phyloP scores from a whole-genome alignment of 1,140 invertebrate species.

The Drosophila pseudoananassae region DNA sequence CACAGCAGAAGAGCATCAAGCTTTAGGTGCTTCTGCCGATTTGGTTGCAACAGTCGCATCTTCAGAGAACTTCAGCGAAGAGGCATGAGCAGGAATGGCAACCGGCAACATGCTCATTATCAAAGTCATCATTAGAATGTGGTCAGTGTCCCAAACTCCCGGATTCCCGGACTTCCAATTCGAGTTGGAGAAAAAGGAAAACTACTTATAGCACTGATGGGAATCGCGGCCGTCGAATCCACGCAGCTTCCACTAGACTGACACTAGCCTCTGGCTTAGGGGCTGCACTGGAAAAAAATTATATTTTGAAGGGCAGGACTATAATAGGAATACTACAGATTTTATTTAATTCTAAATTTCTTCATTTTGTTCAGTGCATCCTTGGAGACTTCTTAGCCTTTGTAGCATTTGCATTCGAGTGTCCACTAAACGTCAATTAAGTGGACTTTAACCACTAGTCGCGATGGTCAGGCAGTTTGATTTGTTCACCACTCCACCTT shows the following conservation, averaged over 20 bases:
- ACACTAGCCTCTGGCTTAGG: conserved; percentile 38
- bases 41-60: conserved; percentile 55
- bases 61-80: conserved; percentile 61
- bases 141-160: conserved; percentile 20
- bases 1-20: conserved; percentile 25
- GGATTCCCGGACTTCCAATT: conserved; percentile 42
- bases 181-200: conserved; percentile 63
- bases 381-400: conserved; percentile 15
- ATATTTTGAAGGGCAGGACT: neutral
- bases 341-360: too few species aligned
- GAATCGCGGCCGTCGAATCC: conserved; percentile 60
- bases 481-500: conserved; percentile 61
- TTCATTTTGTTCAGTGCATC: conserved; percentile 1
- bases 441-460: conserved; percentile 69
- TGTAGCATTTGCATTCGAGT: conserved; percentile 72
- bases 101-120: conserved; percentile 75
- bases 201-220: conserved; percentile 72
- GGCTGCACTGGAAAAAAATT: conserved; percentile 23
- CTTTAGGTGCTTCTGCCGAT: neutral
- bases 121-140: conserved; percentile 79
- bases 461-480: conserved; percentile 57
- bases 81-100: conserved; percentile 18
- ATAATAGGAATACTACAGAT: neutral
- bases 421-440: conserved; percentile 83
- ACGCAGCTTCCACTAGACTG: conserved; percentile 49